Base-by-base conservation (phyloP, 1,140 invertebrate species). In the Neotoxoptera formosana region DNA sequence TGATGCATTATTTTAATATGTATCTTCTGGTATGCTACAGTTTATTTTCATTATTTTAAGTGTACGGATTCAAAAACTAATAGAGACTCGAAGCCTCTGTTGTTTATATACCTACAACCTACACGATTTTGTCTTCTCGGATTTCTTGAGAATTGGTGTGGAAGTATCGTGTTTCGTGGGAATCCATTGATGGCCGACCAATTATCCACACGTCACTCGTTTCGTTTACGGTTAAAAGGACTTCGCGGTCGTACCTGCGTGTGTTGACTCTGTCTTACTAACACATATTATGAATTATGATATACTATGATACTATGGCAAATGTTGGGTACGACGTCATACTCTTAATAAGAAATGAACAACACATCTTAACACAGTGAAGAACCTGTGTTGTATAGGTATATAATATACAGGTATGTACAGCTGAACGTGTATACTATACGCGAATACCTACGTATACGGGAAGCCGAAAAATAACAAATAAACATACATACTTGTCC, bases 191-290 rank as follows among this genome's bases (percentile, higher is more conserved):
- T 88, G 87, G 47, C 8, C n/a, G 87, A 34, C 47, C 47, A 45
- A 88, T 88, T 88, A 88, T 88, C 51, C 87, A 88, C 87, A 88
- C 87, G 20, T 88, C 87, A 34, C n/a, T 88, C 87, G 87, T 88
- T 88, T 88, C n/a, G 87, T 88, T n/a, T 47, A 86, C 41, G 84
- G 84, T 86, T 47, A 47, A 45, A 41, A 86, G 36, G 45, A 83
- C 60, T 14, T 67, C 30, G 30, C 21, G 20, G 51, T 41, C 41
- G 51, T 76, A 76, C 60, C n/a, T 76, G 14, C 14, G 21, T 67
- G 25, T 76, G 60, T 34, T 6, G 60, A 76, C n/a, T 76, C 14
- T 14, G n/a, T 76, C n/a, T 76, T 76, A 76, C 60, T 14, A 76
- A 76, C 60, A 4, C 4, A 76, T n/a, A 76, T 76, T 14, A 17